Conservation (phyloP, 2,113 vertebrate species). For the Ovibos moschatus region DNA sequence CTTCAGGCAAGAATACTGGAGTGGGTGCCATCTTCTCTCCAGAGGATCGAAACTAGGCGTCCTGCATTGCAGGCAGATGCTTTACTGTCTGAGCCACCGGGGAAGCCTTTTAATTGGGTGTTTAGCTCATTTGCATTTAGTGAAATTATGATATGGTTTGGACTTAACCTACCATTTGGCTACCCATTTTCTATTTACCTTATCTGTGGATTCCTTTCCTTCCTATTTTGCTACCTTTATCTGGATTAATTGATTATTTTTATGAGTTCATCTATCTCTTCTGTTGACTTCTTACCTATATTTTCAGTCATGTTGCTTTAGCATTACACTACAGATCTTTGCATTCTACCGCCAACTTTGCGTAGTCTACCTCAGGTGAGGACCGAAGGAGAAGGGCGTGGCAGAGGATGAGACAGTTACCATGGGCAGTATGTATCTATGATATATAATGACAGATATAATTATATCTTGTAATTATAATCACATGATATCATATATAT, state of each 20-base stretch:
- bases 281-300: neutral
- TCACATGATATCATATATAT: neutral
- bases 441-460: neutral
- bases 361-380: accelerated
- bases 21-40: neutral
- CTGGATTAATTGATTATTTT: neutral
- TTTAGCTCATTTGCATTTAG: too few species aligned
- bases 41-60: neutral
- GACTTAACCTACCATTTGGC: neutral
- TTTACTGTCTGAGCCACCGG: neutral
- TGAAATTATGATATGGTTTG: neutral
- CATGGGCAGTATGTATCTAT: neutral
- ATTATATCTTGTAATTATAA: neutral
- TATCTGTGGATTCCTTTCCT: neutral
- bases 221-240: neutral
- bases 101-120: neutral
- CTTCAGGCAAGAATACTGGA: neutral
- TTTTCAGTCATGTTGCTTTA: accelerated
- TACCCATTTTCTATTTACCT: neutral
- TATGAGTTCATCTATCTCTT: neutral
- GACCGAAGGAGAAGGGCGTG: neutral
- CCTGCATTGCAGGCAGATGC: neutral
- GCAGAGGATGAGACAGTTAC: neutral
- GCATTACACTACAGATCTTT: accelerated
- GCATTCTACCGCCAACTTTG: accelerated